Conservation (phyloP, 1,140 invertebrate genomes). For the Carposina sasakii region DNA sequence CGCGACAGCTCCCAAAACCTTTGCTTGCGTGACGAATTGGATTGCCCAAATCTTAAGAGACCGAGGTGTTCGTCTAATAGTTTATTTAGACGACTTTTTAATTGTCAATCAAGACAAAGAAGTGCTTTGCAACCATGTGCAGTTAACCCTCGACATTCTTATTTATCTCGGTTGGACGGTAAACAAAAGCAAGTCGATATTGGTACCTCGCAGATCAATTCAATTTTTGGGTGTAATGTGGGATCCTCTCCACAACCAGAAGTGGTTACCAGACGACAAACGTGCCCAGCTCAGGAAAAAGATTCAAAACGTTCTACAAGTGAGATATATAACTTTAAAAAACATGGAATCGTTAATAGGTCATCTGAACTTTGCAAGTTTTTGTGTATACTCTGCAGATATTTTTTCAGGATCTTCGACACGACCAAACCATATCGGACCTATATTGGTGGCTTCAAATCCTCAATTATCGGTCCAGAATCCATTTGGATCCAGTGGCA, state of each 20-base stretch:
- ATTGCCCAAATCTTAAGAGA: slow-evolving; percentile 26
- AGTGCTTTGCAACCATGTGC: slow-evolving; percentile 14
- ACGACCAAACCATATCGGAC: not conserved
- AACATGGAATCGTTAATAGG: slow-evolving; percentile 17
- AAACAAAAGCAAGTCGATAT: slow-evolving; percentile 11
- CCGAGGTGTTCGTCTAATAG: slow-evolving; percentile 19
- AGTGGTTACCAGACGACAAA: slow-evolving; percentile 11
- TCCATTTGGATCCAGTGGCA: not conserved
- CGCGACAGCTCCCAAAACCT: slow-evolving; percentile 22
- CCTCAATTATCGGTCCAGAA: not conserved
- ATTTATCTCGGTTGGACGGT: slow-evolving; percentile 14
- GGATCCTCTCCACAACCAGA: slow-evolving; percentile 4
- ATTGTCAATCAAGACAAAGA: slow-evolving; percentile 24
- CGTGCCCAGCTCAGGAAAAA: not conserved
- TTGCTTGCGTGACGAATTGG: slow-evolving; percentile 27
- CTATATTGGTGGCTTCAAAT: not conserved
- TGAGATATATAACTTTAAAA: not conserved
- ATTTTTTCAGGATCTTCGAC: not conserved
- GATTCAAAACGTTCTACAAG: not conserved
- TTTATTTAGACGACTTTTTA: slow-evolving; percentile 39
- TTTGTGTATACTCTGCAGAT: slow-evolving; percentile 52
- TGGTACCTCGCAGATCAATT: slow-evolving; percentile 1
- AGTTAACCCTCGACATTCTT: slow-evolving; percentile 10
- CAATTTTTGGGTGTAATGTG: slow-evolving; percentile 16
- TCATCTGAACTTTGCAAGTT: slow-evolving; percentile 55